Conservation (phyloP, 2,797 vertebrate species). For the Enteromius radiatus region DNA sequence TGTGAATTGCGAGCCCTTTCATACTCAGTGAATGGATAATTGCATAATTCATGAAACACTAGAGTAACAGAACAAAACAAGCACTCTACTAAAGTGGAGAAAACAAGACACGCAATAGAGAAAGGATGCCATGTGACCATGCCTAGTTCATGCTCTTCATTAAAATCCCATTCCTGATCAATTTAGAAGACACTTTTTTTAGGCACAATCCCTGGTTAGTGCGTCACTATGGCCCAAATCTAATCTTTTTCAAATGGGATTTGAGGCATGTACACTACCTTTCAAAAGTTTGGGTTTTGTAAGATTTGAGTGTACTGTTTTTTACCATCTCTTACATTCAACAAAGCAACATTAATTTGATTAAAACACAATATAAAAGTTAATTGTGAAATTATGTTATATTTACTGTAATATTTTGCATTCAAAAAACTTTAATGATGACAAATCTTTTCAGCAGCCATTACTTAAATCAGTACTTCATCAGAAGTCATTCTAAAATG, state of each 20-base stretch:
- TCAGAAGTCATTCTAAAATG: not conserved
- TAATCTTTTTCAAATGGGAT: not conserved
- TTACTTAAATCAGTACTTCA: not conserved
- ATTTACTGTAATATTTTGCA: not conserved
- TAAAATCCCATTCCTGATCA: conserved; percentile 41
- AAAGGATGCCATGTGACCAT: conserved; percentile 22
- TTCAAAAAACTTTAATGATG: not conserved
- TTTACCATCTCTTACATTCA: not conserved
- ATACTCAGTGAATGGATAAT: conserved; percentile 55
- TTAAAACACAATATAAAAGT: not conserved
- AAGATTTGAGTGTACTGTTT: not conserved
- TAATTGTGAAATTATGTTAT: not conserved
- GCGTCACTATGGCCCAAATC: conserved; percentile 1
- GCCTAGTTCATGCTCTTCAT: conserved; percentile 46
- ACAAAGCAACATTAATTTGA: not conserved
- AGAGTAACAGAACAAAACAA: conserved; percentile 57
- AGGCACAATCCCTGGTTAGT: conserved; percentile 26
- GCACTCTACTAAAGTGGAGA: conserved; percentile 56
- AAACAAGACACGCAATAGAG: conserved; percentile 49
- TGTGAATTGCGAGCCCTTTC: conserved; percentile 45
- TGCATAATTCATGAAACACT: conserved; percentile 70
- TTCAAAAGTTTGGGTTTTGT: not conserved
- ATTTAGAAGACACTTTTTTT: conserved; percentile 50
- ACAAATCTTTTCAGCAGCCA: not conserved
- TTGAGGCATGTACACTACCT: not conserved